Percentiles rank a stretch among this genome's conserved stretches.
Conservation (phyloP, 2,888 invertebrate species). For the Drosophila rubida region DNA sequence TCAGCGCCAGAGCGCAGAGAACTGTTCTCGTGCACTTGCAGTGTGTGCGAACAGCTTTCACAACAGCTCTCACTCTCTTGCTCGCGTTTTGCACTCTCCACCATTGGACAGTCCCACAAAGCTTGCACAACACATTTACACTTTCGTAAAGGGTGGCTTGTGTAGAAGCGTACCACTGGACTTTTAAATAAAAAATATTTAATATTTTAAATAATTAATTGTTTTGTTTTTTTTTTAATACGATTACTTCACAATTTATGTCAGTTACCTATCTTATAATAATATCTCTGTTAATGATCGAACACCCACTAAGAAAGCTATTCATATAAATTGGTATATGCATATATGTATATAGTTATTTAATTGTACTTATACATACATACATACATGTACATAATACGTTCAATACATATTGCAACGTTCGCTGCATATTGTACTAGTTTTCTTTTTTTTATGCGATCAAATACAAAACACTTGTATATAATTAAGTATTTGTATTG, state of each 20-base stretch:
- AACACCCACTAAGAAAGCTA: neutral
- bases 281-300: neutral
- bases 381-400: neutral
- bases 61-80: neutral
- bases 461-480: too few relatives aligned
- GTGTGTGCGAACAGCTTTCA: constrained; percentile 10
- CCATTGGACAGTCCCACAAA: neutral
- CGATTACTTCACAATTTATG: too few relatives aligned
- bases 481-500: too few relatives aligned
- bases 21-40: neutral
- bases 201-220: neutral
- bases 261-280: neutral
- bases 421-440: neutral
- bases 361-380: neutral
- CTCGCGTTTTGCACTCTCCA: neutral
- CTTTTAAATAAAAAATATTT: neutral
- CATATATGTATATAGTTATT: too few relatives aligned
- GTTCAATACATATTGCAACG: too few relatives aligned
- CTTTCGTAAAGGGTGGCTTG: neutral
- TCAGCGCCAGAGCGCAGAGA: neutral
- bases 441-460: neutral
- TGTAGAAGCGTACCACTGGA: neutral
- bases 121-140: neutral
- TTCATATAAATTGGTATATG: neutral
- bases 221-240: too few relatives aligned